phyloP scores from a whole-genome alignment of 2,113 vertebrate species.

The Zosterops lateralis region DNA sequence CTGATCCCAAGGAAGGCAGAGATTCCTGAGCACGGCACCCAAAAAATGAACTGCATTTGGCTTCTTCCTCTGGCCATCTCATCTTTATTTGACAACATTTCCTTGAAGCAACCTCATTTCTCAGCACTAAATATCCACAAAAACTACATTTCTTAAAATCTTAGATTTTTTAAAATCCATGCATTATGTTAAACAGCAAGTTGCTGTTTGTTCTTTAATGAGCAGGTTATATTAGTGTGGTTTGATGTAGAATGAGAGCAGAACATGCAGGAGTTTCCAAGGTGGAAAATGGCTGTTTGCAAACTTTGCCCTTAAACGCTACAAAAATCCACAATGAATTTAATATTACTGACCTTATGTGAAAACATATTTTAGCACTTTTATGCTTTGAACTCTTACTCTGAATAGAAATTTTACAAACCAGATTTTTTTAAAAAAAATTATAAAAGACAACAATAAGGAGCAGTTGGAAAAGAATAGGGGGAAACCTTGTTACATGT shows the following conservation, averaged over 20 bases:
- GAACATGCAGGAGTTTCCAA: neutral
- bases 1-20: accelerated
- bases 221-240: neutral
- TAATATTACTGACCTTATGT: neutral
- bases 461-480: neutral
- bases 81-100: neutral
- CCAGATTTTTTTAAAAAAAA: neutral
- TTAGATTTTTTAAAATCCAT: neutral
- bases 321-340: neutral
- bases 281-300: neutral
- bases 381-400: neutral
- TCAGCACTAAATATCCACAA: neutral
- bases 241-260: neutral
- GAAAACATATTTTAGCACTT: neutral
- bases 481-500: neutral
- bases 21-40: neutral
- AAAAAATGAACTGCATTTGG: neutral
- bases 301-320: neutral
- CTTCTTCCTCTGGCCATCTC: neutral
- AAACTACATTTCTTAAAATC: neutral
- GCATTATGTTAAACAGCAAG: neutral
- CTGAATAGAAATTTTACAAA: neutral
- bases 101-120: neutral
- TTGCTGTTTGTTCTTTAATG: neutral
- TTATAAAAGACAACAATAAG: neutral